phyloP scores from a whole-genome alignment of 2,888 invertebrate genomes.

The Ganaspis brasiliensis region DNA sequence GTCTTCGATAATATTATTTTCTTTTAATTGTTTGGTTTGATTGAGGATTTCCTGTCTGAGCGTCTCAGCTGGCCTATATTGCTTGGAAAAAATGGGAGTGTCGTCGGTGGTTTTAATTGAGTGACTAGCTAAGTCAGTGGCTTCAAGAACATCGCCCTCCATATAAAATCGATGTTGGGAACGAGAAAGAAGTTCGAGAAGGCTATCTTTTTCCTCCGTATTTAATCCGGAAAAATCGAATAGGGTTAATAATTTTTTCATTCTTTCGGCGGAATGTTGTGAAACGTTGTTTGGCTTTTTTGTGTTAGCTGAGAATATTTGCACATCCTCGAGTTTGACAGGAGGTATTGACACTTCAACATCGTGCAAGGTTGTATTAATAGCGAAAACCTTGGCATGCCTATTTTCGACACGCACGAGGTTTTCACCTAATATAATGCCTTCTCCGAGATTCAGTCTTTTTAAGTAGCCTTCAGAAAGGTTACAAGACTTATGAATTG shows the following conservation, averaged over 20 bases:
- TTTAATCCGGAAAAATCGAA: slow-evolving; percentile 18
- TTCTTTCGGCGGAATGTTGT: not conserved
- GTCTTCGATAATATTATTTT: not conserved
- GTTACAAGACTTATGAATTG: not conserved
- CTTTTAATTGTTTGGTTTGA: not conserved
- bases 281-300: not conserved
- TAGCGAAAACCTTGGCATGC: not conserved
- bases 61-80: not conserved
- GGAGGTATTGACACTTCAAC: not conserved
- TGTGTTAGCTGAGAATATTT: not conserved
- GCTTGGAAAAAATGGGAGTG: not conserved
- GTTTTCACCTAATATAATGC: not conserved
- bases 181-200: not conserved
- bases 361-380: not conserved
- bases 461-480: not conserved
- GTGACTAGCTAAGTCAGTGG: slow-evolving; percentile 39
- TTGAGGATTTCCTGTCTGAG: not conserved
- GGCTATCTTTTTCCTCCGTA: not conserved
- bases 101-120: not conserved
- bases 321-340: not conserved
- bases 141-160: slow-evolving; percentile 34
- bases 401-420: not conserved
- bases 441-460: not conserved
- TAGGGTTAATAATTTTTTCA: slow-evolving; percentile 4
- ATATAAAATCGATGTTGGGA: slow-evolving; percentile 20